phyloP scores from a whole-genome alignment of 2,113 vertebrate species.

The Nasalis larvatus region DNA sequence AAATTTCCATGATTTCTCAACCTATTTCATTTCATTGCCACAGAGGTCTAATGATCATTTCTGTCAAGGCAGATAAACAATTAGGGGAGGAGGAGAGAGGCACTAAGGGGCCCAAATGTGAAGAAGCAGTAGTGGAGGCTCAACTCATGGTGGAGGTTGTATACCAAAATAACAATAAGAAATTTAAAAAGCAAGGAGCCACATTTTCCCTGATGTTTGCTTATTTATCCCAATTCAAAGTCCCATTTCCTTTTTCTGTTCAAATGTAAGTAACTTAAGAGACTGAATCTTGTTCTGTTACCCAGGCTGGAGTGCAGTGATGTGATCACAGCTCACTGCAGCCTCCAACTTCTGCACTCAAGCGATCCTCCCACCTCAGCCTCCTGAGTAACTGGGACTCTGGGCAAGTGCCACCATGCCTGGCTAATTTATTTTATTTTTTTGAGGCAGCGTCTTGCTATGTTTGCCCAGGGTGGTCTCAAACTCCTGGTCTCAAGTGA shows the following conservation, averaged over 20 bases:
- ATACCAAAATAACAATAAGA: not conserved
- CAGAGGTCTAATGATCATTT: not conserved
- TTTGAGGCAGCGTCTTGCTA: not conserved
- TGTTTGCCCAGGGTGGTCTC: not conserved
- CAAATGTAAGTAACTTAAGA: not conserved
- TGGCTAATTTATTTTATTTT: not conserved
- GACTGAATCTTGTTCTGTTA: not conserved
- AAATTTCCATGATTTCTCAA: not conserved
- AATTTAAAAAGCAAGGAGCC: not conserved
- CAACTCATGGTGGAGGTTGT: not conserved
- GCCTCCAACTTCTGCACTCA: not conserved
- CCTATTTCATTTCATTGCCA: not conserved
- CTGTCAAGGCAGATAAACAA: not conserved
- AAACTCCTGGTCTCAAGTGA: not conserved
- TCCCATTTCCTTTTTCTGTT: not conserved
- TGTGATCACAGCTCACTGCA: not conserved
- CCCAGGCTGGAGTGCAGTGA: not conserved
- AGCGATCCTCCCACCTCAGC: not conserved
- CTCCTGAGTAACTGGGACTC: not conserved
- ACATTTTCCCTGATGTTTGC: not conserved
- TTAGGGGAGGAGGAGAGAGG: fast-evolving
- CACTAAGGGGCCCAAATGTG: not conserved
- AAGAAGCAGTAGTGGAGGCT: not conserved
- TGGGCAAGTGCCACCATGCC: not conserved
- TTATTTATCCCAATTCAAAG: not conserved